These are phyloP conservation scores for Phoebastria nigripes DNA, from an alignment of 2,797 vertebrate species.

Conservation along the genomic window DNA sequence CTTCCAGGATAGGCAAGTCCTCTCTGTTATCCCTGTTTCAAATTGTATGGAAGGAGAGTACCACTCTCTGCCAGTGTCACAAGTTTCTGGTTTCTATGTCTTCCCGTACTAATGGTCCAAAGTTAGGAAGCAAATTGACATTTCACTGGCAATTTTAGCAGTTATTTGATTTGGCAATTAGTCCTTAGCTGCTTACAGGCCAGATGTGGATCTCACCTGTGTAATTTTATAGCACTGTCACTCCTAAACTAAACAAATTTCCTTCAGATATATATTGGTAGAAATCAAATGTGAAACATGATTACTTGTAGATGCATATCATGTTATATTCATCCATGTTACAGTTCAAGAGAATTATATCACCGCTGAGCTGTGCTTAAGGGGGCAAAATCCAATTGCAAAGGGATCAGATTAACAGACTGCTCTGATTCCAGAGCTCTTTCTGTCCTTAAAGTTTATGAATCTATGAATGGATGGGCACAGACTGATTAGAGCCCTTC, in stretches of 20 bases:
- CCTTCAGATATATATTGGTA: not conserved
- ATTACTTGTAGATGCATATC: not conserved
- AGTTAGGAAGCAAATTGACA: not conserved
- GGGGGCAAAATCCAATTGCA: not conserved
- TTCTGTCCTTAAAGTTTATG: not conserved
- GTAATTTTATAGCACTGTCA: not conserved
- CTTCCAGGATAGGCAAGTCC: not conserved
- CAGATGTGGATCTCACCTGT: not conserved
- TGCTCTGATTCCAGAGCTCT: not conserved
- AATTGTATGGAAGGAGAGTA: not conserved
- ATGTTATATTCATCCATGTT: not conserved
- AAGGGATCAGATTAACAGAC: not conserved
- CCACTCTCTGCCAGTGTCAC: not conserved
- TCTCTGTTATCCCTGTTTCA: not conserved
- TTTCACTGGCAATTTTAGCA: not conserved
- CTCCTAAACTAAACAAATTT: not conserved
- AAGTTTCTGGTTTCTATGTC: not conserved
- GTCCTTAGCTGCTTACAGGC: not conserved
- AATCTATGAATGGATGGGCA: not conserved
- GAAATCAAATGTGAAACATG: not conserved
- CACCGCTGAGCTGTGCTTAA: not conserved
- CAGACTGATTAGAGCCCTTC: not conserved
- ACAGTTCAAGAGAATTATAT: not conserved
- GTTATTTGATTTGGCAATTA: not conserved
- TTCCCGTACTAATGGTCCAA: not conserved